Base-by-base conservation (phyloP, 2,888 invertebrate species). In the Apamea sordens region DNA sequence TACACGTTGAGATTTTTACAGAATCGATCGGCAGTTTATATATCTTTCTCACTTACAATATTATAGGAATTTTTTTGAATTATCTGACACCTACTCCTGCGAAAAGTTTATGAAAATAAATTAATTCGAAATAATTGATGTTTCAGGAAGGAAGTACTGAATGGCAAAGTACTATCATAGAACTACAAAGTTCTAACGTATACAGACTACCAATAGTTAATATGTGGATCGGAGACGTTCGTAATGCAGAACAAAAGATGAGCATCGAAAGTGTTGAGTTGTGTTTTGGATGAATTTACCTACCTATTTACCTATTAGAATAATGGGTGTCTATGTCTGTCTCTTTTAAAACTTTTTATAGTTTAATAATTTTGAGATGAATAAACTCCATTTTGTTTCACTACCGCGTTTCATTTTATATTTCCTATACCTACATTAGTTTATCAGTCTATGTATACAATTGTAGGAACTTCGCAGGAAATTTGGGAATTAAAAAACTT, bases 131-230 rank as follows among this genome's bases (percentile, higher is more conserved):
- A 59, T 41, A 6, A 64, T 69, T 61, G 11, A 18, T 56, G 2
- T 88, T 87, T 69, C 88, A 87, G 87, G 61, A 61, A 73, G 87
- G 83, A 53, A 68, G 59, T 61, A 65, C 32, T 28, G 73, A 76
- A 11, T 69, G 44, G 79, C 59, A 61, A 41, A 79, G 80, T 59
- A 53, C 69, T 1, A 71, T 88, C 41, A 91, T 92, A 61, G 61
- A 67, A 21, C 15, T 92, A 15, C 79, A 69, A 63, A 89, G 83
- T 72, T 65, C 71, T 10, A 73, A 82, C 7, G 80, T 79, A 0
- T n/a, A 86, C 5, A 87, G 90, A 41, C 59, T 92, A 36, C 92
- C 92, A 5, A 85, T 92, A 1, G 83, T 86, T 13, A 90, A 92
- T 78, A 76, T 92, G 24, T 79, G 79, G 69, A 91, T 92, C 28